Conservation (phyloP, 2,113 vertebrate genomes). For the Psettodes erumei region DNA sequence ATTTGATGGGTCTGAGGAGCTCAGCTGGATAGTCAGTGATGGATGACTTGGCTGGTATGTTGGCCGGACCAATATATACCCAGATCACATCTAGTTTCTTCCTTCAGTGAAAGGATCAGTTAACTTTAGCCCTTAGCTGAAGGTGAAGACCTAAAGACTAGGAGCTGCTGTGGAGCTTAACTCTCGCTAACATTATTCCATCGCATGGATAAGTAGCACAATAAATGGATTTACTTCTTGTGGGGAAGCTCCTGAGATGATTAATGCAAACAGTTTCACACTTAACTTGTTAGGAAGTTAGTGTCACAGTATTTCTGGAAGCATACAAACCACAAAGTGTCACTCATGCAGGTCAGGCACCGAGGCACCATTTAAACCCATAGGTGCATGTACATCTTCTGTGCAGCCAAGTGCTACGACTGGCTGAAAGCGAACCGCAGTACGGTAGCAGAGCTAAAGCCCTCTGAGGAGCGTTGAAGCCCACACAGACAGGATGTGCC, state of each 20-base stretch:
- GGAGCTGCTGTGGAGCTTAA: neutral
- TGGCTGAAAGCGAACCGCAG: conserved; percentile 50
- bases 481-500: conserved; percentile 64
- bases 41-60: neutral
- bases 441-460: conserved; percentile 40
- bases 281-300: conserved; percentile 45
- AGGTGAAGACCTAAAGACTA: conserved; percentile 10
- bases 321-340: conserved; percentile 53
- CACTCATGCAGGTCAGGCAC: conserved; percentile 55
- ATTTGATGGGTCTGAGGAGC: conserved; percentile 10
- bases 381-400: conserved; percentile 36
- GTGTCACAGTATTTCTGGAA: conserved; percentile 30
- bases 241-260: conserved; percentile 22
- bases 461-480: conserved; percentile 59
- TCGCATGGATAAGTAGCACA: conserved; percentile 16
- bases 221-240: conserved; percentile 17
- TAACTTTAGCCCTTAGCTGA: neutral
- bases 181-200: conserved; percentile 5
- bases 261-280: neutral
- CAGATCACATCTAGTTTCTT: conserved; percentile 1
- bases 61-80: neutral
- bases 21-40: conserved; percentile 10
- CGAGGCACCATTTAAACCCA: conserved; percentile 35
- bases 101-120: conserved; percentile 19
- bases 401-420: conserved; percentile 18